Base-by-base conservation (phyloP, 2,797 vertebrate species). In the Gobionotothen gibberifrons region DNA sequence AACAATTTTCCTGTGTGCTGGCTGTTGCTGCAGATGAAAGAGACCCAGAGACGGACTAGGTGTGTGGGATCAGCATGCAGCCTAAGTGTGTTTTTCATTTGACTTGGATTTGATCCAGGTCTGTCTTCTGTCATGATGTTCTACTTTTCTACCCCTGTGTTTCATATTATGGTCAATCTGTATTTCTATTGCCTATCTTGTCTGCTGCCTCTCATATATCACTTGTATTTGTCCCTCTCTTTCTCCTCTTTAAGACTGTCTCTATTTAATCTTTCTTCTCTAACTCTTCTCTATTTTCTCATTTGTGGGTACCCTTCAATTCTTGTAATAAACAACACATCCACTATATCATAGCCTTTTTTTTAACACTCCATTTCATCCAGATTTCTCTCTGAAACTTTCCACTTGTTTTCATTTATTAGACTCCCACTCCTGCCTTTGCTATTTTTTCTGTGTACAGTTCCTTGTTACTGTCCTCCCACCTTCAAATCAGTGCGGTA, bases 11-110 rank as follows among this genome's bases (percentile, higher is more conserved):
- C 67, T 54, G 69, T 74, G 78, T 68, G 74, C 60, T 62, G 73
- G 21, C 70, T 76, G 72, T 80, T 67, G 62, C 75, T 55, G 49
- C 43, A 87, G 83, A 92, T 92, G 87, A 91, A 87, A 91, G 88
- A 74, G 56, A 62, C 14, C 29, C 10, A 36, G 74, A 72, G 69
- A 78, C 44, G 9, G 75, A 62, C 69, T 62, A 74, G 48, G 81
- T 84, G 85, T 86, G 85, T 83, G 83, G 78, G 85, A 85, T 87
- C 69, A 77, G 44, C 51, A 40, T 73, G 78, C 48, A 71, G 71
- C 69, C 72, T 49, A 73, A 74, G 74, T 66, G 51, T 83, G 85
- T 74, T 85, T 85, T 87, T 88, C 65, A 81, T 89, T 84, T 83
- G 63, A 76, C 67, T 81, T 88, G 86, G 90, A 85, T n/a, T 6